Evolutionary conservation across 1,140 invertebrate genomes (phyloP).

Genomic region (Drosophila sp.): DNA sequence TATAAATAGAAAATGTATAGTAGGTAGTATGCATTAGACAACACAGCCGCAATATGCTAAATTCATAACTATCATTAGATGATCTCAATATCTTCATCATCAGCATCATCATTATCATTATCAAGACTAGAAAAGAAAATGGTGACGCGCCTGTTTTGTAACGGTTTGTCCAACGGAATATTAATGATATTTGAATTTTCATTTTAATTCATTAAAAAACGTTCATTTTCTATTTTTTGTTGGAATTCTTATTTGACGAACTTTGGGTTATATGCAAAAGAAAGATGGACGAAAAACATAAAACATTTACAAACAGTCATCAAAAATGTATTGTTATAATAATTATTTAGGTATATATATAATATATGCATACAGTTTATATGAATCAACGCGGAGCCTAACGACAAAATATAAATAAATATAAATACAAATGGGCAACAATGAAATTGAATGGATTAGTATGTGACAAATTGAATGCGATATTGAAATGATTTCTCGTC

Average conservation of each 20-base stretch:
- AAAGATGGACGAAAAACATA: conserved; percentile 44
- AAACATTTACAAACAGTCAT: conserved; percentile 65
- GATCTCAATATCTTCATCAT: conserved; percentile 42
- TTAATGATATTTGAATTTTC: conserved; percentile 41
- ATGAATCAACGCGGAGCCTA: conserved; percentile 66
- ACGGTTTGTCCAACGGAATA: conserved; percentile 44
- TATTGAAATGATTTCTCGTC: conserved; percentile 33
- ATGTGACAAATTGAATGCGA: conserved; percentile 34
- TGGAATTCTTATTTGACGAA: conserved; percentile 18
- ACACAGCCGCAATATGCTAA: conserved; percentile 82
- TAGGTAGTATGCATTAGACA: conserved; percentile 79
- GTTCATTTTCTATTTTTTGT: conserved; percentile 22
- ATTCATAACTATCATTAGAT: conserved; percentile 57
- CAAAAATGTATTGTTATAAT: conserved; percentile 57
- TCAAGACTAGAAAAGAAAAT: conserved; percentile 73
- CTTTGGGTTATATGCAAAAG: conserved; percentile 66
- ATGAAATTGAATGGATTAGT: conserved; percentile 38
- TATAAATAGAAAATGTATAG: conserved; percentile 55
- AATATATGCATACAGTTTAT: conserved; percentile 62
- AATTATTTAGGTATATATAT: conserved; percentile 66
- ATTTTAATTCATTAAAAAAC: conserved; percentile 31
- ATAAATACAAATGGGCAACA: conserved; percentile 14
- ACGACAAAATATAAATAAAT: conserved; percentile 31
- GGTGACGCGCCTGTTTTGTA: conserved; percentile 49
- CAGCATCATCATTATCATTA: conserved; percentile 60